Conservation (phyloP, 2,888 invertebrate species). For the Lymantria monacha region DNA sequence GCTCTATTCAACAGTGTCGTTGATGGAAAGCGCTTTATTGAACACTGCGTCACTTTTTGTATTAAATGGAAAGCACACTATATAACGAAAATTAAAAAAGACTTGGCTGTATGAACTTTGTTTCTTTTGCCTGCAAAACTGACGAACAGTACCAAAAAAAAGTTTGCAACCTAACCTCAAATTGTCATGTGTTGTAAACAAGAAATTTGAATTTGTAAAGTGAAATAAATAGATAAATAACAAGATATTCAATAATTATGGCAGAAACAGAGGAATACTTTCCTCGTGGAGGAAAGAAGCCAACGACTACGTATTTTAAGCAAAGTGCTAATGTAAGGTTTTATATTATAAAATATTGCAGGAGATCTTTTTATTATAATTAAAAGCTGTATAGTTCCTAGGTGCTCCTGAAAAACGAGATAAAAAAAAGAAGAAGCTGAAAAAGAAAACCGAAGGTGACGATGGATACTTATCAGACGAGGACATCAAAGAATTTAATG, state of each 20-base stretch:
- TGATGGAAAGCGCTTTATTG: too few relatives aligned
- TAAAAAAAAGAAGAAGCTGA: constrained; percentile 61
- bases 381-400: constrained; percentile 50
- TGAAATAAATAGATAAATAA: constrained; percentile 17
- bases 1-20: too few relatives aligned
- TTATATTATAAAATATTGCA: not conserved
- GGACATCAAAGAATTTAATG: constrained; percentile 49
- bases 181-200: constrained; percentile 23
- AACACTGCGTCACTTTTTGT: too few relatives aligned
- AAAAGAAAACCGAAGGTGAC: constrained; percentile 63
- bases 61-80: too few relatives aligned
- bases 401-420: constrained; percentile 67
- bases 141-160: not conserved
- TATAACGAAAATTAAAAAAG: too few relatives aligned
- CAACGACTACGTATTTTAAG: constrained; percentile 65
- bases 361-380: not conserved
- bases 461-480: constrained; percentile 75
- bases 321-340: constrained; percentile 67
- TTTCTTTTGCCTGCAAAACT: too few relatives aligned
- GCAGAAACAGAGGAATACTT: constrained; percentile 78
- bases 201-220: constrained; percentile 7
- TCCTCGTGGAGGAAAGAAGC: constrained; percentile 81
- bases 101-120: too few relatives aligned
- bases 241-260: constrained; percentile 34
- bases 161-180: constrained; percentile 40